These are phyloP conservation scores for Polia nebulosa DNA, from an alignment of 2,888 invertebrate genomes.

Conservation along the genomic window DNA sequence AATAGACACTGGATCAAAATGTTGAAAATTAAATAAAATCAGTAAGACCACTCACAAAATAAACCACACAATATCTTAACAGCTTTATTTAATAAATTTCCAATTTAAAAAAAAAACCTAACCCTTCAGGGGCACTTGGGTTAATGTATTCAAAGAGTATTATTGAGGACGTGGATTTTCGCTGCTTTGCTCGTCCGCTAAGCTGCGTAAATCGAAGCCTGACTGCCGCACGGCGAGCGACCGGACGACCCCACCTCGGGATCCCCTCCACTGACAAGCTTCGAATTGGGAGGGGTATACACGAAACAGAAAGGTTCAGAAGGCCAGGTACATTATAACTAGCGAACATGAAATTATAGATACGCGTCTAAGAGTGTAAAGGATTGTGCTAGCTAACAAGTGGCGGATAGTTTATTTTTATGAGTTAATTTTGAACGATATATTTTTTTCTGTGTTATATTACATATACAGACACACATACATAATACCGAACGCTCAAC, in stretches of 20 bases:
- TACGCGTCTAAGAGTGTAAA: no score
- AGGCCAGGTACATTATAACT: neutral
- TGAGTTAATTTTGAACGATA: no score
- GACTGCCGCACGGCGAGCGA: conserved; percentile 4
- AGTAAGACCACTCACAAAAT: neutral
- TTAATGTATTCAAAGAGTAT: neutral
- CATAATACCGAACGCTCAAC: no score
- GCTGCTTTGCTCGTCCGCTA: conserved; percentile 4
- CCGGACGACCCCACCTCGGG: conserved; percentile 8
- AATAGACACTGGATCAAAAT: neutral
- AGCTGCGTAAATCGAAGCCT: conserved; percentile 22
- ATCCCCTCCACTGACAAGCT: conserved; percentile 12
- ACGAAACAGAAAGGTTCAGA: neutral
- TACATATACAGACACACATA: no score
- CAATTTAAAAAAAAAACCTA: neutral
- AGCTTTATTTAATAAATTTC: neutral
- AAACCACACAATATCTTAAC: neutral
- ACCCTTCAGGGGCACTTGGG: no score
- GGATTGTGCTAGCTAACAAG: no score
- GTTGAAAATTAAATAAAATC: neutral
- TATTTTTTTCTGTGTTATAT: no score
- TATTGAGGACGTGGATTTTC: conserved; percentile 17
- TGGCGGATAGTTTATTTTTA: no score
- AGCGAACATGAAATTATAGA: no score
- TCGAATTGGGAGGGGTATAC: neutral